Evolutionary conservation across 53 echinoderm and acorn worm species (phyloP), one percentile per base, ranked within the genome.

Genomic region (Holothuria leucospilota): DNA sequence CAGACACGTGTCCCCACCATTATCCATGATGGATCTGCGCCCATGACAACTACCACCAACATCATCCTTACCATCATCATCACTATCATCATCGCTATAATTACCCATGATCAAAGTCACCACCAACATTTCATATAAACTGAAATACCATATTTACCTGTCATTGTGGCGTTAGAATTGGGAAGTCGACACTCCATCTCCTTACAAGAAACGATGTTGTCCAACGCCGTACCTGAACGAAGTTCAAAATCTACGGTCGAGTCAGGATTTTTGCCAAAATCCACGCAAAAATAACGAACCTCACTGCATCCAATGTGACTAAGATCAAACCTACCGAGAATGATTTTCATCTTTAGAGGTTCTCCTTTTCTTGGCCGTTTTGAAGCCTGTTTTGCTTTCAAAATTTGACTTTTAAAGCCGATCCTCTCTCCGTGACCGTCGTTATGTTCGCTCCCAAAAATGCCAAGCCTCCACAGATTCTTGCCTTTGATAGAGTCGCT

Each of bases 341-440:
- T 59, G 23, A 64, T 82, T 49, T 39, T 82, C 2, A 82, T 59
- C 18, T 82, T 82, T 41, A 82, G 34, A 10, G 29, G 18, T 2
- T 28, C n/a, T 23, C 87, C 63, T 8, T 27, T 46, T 2, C 8
- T 39, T 62, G 51, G 51, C 29, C 40, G 51, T 46, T 77, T 87
- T 13, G 46, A 28, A 24, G 64, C 27, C 29, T 87, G 87, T 38
- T 87, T 78, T 71, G 25, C 8, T 8, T 61, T 87, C 58, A 87
- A 62, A 65, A 87, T 78, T 63, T 87, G 87, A 18, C 78, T 49
- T 9, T 63, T 49, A 78, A 78, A 78, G 61, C 87, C 87, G 39
- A 39, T 60, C 20, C 78, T 58, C 38, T 78, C 87, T 25, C 87
- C 87, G 62, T 28, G 42, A 20, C 87, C 87, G 63, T 87, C 87